A percentile compares a stretch with the other conserved stretches of the same genome.
Conservation (phyloP, 2,888 invertebrate species). For the Drosophila bunnanda region DNA sequence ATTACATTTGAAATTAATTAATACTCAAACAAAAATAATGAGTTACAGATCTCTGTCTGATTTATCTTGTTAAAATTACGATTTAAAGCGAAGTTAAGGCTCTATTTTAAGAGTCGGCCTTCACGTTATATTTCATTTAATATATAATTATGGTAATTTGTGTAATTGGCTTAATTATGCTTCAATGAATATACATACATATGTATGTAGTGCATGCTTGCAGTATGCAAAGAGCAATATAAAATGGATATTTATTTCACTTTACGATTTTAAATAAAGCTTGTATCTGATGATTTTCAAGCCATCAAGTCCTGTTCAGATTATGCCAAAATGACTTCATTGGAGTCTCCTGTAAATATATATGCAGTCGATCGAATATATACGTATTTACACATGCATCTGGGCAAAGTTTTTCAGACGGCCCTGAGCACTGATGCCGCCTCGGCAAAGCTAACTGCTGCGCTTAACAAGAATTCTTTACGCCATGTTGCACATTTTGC, state of each 20-base stretch:
- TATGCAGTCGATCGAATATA: not conserved
- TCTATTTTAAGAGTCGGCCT: not conserved
- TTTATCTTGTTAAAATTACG: too few species aligned
- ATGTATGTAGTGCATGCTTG: too few species aligned
- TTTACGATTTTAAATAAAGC: not conserved
- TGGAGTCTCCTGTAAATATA: not conserved
- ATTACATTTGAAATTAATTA: too few species aligned
- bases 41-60: too few species aligned
- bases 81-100: not conserved
- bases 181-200: not conserved
- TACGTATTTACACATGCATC: conserved; percentile 7
- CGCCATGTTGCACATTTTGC: conserved; percentile 72
- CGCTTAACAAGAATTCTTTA: conserved; percentile 71
- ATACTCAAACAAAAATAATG: too few species aligned
- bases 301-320: not conserved
- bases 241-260: not conserved
- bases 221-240: not conserved
- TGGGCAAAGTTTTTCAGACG: conserved; percentile 45
- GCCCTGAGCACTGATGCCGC: conserved; percentile 19
- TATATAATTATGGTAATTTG: not conserved
- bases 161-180: conserved; percentile 13
- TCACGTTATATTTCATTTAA: not conserved
- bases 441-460: conserved; percentile 59
- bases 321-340: not conserved
- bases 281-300: not conserved